Evolutionary conservation across 2,113 vertebrate genomes (phyloP).

Genomic region (Elanus axillaris): DNA sequence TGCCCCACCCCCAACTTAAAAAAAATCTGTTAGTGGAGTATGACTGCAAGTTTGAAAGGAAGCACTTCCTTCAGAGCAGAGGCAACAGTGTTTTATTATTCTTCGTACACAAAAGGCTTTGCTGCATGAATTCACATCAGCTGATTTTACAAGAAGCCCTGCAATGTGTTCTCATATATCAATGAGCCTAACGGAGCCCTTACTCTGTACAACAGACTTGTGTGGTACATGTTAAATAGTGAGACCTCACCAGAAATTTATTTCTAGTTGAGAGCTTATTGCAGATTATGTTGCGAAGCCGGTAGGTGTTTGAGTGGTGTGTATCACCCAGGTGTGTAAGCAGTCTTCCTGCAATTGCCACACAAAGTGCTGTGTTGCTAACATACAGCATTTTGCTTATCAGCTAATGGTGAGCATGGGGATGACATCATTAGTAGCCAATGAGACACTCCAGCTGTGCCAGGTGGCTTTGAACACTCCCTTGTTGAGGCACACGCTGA

Average conservation of each 20-base stretch:
- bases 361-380: background rate
- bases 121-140: background rate
- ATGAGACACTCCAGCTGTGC: background rate
- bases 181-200: background rate
- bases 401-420: background rate
- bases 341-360: background rate
- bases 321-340: background rate
- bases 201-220: background rate
- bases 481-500: background rate
- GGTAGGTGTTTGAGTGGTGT: background rate
- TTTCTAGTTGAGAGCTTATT: background rate
- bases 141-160: background rate
- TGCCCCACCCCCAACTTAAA: background rate
- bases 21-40: background rate
- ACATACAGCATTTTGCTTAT: background rate
- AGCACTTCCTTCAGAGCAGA: background rate
- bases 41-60: background rate
- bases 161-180: background rate
- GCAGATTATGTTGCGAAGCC: background rate
- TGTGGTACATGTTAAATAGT: background rate
- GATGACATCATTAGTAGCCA: constrained; percentile 60
- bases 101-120: background rate
- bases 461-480: background rate
- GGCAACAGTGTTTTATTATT: background rate
- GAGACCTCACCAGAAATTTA: background rate